Percentiles rank a stretch among this genome's conserved stretches.
These are phyloP conservation scores for Pheosia tremula DNA, from an alignment of 2,888 invertebrate genomes.

Conservation along the genomic window DNA sequence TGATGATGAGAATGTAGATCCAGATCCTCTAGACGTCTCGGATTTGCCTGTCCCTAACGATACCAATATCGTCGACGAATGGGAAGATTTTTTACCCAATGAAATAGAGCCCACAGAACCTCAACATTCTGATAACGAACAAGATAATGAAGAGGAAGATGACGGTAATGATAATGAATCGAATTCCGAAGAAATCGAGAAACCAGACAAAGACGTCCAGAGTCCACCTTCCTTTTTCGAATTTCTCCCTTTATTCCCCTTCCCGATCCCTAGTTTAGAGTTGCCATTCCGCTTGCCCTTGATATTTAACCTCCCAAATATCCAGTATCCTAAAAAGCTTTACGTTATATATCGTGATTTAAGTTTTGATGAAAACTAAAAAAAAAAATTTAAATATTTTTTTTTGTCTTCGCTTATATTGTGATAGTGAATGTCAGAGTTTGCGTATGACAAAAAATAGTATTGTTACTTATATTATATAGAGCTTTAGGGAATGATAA, in stretches of 20 bases:
- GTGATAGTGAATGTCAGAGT: too few species aligned
- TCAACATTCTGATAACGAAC: background rate
- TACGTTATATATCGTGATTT: background rate
- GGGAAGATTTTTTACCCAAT: constrained; percentile 4
- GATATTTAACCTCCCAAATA: background rate
- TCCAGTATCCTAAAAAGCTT: background rate
- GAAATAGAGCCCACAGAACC: constrained; percentile 9
- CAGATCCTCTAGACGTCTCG: background rate
- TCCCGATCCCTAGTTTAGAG: background rate
- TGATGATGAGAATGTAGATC: constrained; percentile 7
- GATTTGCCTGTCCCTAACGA: background rate
- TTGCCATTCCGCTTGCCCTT: background rate
- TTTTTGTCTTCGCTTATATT: too few species aligned
- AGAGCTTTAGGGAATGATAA: too few species aligned
- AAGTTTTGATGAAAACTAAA: too few species aligned
- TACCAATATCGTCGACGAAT: background rate
- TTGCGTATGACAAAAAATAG: too few species aligned
- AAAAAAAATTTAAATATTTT: too few species aligned
- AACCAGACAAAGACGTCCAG: constrained; percentile 8
- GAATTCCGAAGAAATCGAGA: constrained; percentile 1
- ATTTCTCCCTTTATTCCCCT: background rate
- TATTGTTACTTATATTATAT: too few species aligned
- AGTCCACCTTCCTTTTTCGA: background rate
- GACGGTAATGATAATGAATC: background rate
- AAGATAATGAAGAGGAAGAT: constrained; percentile 15